Evolutionary conservation across 2,113 vertebrate genomes (phyloP).

Genomic region (Emydocephalus ijimae): DNA sequence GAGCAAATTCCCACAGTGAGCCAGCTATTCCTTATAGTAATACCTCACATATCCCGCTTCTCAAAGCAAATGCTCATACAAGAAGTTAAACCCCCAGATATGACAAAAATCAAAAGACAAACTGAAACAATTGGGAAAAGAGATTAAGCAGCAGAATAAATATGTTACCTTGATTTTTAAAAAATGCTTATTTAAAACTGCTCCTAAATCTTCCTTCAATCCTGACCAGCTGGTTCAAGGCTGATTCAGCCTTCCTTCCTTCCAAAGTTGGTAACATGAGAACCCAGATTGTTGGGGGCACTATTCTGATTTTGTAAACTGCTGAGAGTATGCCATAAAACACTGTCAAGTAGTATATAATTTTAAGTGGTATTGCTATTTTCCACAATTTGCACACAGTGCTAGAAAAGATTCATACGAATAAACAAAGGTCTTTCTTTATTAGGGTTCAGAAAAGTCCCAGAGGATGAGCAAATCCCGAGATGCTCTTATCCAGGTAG

Average conservation of each 20-base stretch:
- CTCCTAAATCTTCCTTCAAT: not conserved
- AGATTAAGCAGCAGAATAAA: not conserved
- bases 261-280: not conserved
- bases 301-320: not conserved
- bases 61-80: not conserved
- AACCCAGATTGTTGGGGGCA: not conserved
- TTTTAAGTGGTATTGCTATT: not conserved
- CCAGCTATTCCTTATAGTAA: not conserved
- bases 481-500: not conserved
- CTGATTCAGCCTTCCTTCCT: not conserved
- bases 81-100: not conserved
- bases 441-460: not conserved
- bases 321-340: not conserved
- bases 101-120: not conserved
- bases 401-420: not conserved
- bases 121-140: not conserved
- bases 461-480: not conserved
- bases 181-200: not conserved
- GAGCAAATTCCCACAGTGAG: not conserved
- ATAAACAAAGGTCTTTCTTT: not conserved
- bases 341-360: not conserved
- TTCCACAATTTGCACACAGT: not conserved
- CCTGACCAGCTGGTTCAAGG: not conserved
- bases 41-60: not conserved
- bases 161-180: not conserved